Percentiles rank a stretch among this genome's conserved stretches.
phyloP scores from a whole-genome alignment of 2,888 invertebrate species.

The Plebejus argus region DNA sequence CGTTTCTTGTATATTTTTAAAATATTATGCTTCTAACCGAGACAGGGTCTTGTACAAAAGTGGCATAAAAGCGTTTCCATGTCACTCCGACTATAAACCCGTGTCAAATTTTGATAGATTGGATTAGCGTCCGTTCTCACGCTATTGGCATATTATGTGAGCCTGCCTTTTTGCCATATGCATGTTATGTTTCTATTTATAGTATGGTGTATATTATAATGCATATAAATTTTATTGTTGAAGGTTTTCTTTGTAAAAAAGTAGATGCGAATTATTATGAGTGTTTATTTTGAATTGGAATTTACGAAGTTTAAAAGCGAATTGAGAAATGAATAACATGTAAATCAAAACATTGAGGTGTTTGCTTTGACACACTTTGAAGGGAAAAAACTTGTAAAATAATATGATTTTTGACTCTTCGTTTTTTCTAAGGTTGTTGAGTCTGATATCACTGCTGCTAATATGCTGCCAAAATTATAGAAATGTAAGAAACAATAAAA shows the following conservation, averaged over 20 bases:
- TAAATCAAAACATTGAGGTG: too few species aligned
- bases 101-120: conserved; percentile 75
- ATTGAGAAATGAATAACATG: too few species aligned
- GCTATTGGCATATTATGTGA: conserved; percentile 48
- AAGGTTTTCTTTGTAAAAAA: background rate
- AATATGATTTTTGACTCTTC: too few species aligned
- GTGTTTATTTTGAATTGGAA: too few species aligned
- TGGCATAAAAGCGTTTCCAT: conserved; percentile 67
- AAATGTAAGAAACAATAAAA: too few species aligned
- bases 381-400: too few species aligned
- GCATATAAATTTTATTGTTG: background rate
- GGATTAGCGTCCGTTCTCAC: conserved; percentile 58
- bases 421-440: too few species aligned
- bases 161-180: conserved; percentile 37
- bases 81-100: conserved; percentile 65
- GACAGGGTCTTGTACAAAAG: conserved; percentile 31
- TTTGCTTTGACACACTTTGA: too few species aligned
- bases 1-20: background rate
- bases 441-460: too few species aligned
- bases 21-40: conserved; percentile 27
- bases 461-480: too few species aligned
- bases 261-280: too few species aligned
- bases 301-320: too few species aligned
- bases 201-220: background rate
- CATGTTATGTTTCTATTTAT: background rate